Conservation (phyloP, 1,140 invertebrate species). For the Bombus cullumanus region DNA sequence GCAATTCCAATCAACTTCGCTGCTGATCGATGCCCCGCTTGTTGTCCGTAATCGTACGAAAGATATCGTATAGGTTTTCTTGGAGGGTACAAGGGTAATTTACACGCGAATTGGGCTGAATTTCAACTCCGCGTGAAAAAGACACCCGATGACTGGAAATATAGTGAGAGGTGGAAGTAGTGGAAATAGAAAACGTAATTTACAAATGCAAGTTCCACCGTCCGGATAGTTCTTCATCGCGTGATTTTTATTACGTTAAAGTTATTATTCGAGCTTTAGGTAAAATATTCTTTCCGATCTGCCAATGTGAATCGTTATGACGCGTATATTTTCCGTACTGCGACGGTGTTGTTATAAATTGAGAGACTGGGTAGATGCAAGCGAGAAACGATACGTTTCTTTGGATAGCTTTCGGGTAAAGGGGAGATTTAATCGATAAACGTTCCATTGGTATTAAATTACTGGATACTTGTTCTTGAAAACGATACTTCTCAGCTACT, state of each 20-base stretch:
- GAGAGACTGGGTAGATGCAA: fast-evolving
- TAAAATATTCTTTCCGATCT: neutral
- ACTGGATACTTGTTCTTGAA: neutral
- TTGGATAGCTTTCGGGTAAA: no score
- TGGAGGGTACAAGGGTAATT: neutral
- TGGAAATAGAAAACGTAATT: no score
- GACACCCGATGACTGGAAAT: neutral
- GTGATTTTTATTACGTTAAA: neutral
- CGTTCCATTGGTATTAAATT: neutral
- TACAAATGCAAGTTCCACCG: neutral
- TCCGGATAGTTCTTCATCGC: no score
- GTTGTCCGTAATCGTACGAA: no score
- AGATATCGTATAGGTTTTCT: neutral
- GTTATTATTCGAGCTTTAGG: fast-evolving
- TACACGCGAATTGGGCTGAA: fast-evolving
- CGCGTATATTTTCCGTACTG: neutral
- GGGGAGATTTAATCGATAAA: neutral
- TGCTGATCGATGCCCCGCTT: neutral
- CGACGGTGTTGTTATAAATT: fast-evolving
- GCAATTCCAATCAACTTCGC: neutral
- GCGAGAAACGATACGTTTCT: neutral
- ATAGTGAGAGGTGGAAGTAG: fast-evolving
- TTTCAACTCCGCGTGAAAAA: neutral
- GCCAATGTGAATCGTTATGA: neutral
- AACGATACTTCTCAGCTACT: neutral